Percentiles rank a stretch among this genome's conserved stretches.
Conservation (phyloP, 2,797 vertebrate species). For the Platyrinchus mystaceus region DNA sequence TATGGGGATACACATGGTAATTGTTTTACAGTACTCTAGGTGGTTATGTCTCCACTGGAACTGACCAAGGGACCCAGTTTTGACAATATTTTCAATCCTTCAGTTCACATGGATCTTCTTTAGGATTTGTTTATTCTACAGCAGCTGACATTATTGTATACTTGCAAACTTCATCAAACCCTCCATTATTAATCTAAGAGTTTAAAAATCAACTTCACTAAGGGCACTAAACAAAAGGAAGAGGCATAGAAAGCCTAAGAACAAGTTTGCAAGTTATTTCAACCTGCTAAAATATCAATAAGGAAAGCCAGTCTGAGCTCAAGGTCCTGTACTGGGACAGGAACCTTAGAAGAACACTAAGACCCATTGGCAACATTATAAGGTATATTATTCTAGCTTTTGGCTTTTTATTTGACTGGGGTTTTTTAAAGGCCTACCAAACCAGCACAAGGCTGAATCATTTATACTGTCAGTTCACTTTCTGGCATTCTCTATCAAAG, state of each 20-base stretch:
- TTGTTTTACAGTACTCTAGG: background rate
- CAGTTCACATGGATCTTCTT: background rate
- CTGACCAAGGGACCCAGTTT: background rate
- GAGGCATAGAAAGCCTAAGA: background rate
- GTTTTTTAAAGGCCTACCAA: background rate
- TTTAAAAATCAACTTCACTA: background rate
- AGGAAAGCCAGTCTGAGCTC: background rate
- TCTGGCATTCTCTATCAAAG: background rate
- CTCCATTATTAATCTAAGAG: background rate
- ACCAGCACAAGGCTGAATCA: background rate
- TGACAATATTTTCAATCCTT: background rate
- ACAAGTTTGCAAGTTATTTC: background rate
- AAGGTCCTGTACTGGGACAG: background rate
- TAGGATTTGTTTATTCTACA: background rate
- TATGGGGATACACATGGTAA: background rate
- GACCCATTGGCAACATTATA: background rate
- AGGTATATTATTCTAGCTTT: background rate
- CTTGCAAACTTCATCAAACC: background rate
- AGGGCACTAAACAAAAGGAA: background rate
- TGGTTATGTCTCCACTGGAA: background rate
- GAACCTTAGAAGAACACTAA: background rate
- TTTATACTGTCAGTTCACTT: background rate
- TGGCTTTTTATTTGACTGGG: background rate
- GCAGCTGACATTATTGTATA: background rate
- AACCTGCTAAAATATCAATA: background rate